Percentiles rank a stretch among this genome's conserved stretches.
Conservation (phyloP, 2,888 invertebrate genomes). For the Cephus runcator region DNA sequence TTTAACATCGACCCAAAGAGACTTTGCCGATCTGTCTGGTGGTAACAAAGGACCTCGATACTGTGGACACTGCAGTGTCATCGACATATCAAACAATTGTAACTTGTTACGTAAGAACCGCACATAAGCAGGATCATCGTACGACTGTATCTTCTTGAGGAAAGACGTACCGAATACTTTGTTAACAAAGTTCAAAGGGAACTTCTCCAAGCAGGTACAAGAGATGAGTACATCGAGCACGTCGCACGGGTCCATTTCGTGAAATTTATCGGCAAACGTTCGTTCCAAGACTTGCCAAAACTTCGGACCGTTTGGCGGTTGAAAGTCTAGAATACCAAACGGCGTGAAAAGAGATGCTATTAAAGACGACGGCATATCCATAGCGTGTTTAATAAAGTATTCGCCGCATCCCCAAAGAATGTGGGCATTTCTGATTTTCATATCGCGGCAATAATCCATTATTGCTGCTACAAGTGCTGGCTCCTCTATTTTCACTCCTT, state of each 20-base stretch:
- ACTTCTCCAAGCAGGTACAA: slow-evolving; percentile 72
- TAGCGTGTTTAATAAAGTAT: slow-evolving; percentile 68
- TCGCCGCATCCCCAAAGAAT: slow-evolving; percentile 72
- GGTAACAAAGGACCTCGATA: slow-evolving; percentile 72
- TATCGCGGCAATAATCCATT: slow-evolving; percentile 72
- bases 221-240: slow-evolving; percentile 73
- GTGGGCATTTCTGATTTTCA: slow-evolving; percentile 69
- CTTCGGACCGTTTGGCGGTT: slow-evolving; percentile 65
- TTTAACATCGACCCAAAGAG: slow-evolving; percentile 69
- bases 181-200: slow-evolving; percentile 71
- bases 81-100: slow-evolving; percentile 73
- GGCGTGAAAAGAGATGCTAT: slow-evolving; percentile 71
- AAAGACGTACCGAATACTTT: slow-evolving; percentile 73
- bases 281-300: slow-evolving; percentile 73
- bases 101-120: slow-evolving; percentile 66
- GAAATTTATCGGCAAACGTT: slow-evolving; percentile 69
- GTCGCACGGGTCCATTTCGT: slow-evolving; percentile 70
- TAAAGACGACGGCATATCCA: slow-evolving; percentile 67
- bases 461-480: slow-evolving; percentile 72
- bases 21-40: slow-evolving; percentile 67
- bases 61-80: slow-evolving; percentile 72
- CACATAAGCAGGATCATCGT: slow-evolving; percentile 60
- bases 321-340: slow-evolving; percentile 72
- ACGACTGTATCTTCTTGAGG: slow-evolving; percentile 68
- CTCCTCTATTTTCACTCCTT: slow-evolving; percentile 65